phyloP scores from a whole-genome alignment of 2,113 vertebrate genomes.

The Plotosus lineatus region DNA sequence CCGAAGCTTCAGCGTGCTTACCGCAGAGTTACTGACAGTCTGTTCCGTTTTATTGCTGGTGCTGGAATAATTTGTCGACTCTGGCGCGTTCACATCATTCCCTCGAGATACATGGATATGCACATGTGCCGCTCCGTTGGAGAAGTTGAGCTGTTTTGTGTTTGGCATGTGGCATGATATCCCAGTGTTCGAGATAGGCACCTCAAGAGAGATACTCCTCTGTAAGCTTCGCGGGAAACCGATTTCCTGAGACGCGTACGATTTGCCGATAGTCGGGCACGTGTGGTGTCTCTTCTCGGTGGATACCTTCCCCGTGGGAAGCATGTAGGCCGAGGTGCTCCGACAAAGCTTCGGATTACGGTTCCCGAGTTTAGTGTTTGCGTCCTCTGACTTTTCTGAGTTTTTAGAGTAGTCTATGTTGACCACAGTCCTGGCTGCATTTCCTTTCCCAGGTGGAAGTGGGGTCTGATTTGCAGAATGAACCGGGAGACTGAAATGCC shows the following conservation, averaged over 20 bases:
- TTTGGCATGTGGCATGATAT: constrained; percentile 84
- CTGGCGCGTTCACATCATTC: constrained; percentile 69
- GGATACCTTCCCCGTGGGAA: constrained; percentile 57
- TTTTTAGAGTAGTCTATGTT: constrained; percentile 61
- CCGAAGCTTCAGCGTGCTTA: constrained; percentile 69
- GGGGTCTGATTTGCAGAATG: constrained; percentile 77
- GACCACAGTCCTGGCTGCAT: constrained; percentile 55
- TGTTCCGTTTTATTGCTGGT: constrained; percentile 65
- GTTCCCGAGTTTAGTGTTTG: constrained; percentile 54
- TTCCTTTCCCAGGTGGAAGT: constrained; percentile 62
- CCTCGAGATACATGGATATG: constrained; percentile 86
- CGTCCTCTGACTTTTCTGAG: constrained; percentile 52
- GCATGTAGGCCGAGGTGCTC: constrained; percentile 76
- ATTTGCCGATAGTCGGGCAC: constrained; percentile 60
- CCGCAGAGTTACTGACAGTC: constrained; percentile 63
- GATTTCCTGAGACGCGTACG: constrained; percentile 63
- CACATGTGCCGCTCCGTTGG: constrained; percentile 79
- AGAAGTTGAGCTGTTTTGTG: constrained; percentile 73
- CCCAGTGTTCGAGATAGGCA: constrained; percentile 73
- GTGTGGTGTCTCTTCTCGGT: constrained; percentile 61
- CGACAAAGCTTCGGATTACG: constrained; percentile 69
- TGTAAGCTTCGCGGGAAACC: constrained; percentile 76
- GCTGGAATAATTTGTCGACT: constrained; percentile 66
- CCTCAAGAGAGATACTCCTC: constrained; percentile 90
- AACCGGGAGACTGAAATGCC: constrained; percentile 76